These are phyloP conservation scores for Dasyornis broadbenti DNA, from an alignment of 2,113 vertebrate species.

Conservation along the genomic window DNA sequence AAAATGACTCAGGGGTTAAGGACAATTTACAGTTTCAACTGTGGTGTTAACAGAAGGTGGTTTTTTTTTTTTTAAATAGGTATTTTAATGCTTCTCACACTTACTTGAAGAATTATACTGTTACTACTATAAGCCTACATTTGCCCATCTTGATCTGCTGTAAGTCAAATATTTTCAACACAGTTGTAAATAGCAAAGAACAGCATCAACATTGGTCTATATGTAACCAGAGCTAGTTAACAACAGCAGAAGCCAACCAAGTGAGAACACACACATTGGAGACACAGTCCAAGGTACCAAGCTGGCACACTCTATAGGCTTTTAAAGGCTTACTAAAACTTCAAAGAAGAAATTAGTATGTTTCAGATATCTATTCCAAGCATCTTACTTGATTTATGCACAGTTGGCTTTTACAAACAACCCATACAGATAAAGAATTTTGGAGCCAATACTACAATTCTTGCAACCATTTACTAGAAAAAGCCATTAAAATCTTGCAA, in stretches of 20 bases:
- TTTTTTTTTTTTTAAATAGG: slow-evolving; percentile 13
- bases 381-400: not conserved
- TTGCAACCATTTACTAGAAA: not conserved
- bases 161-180: not conserved
- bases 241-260: not conserved
- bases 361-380: not conserved
- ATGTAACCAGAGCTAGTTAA: not conserved
- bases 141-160: not conserved
- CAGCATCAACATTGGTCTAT: not conserved
- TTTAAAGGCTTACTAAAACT: not conserved
- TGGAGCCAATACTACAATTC: not conserved
- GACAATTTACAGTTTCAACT: slow-evolving; percentile 41
- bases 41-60: slow-evolving; percentile 18
- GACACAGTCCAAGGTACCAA: not conserved
- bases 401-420: not conserved
- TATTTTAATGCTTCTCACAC: not conserved
- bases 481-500: not conserved
- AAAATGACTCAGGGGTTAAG: not conserved
- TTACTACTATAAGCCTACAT: not conserved
- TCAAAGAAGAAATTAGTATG: not conserved
- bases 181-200: not conserved
- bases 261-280: not conserved
- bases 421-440: not conserved
- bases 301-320: not conserved
- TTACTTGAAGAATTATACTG: not conserved